phyloP scores from a whole-genome alignment of 2,888 invertebrate genomes.

The Pheosia tremula region DNA sequence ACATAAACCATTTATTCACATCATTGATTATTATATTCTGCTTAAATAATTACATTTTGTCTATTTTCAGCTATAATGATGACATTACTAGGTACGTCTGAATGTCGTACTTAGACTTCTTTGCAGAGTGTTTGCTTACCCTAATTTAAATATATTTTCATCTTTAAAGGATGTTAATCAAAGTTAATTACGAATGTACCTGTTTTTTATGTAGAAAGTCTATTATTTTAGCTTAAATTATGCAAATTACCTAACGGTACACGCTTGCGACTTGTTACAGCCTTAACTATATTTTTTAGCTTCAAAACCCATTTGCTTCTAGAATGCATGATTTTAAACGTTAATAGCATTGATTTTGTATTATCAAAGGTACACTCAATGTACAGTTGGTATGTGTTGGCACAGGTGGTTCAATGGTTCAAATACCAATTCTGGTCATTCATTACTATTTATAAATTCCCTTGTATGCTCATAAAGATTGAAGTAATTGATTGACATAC shows the following conservation, averaged over 20 bases:
- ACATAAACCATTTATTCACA: not conserved
- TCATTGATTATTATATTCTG: constrained; percentile 13
- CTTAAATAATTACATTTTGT: constrained; percentile 39
- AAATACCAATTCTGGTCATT: too few species aligned
- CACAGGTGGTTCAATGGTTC: too few species aligned
- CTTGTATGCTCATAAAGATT: too few species aligned
- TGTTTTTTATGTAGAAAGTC: constrained; percentile 19
- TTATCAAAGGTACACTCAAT: too few species aligned
- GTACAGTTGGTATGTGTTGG: too few species aligned
- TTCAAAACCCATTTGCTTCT: not conserved
- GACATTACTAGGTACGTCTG: constrained; percentile 74
- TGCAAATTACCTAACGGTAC: constrained; percentile 13
- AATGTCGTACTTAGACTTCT: constrained; percentile 16
- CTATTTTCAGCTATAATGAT: constrained; percentile 75
- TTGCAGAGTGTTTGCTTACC: constrained; percentile 9
- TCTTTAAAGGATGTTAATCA: not conserved
- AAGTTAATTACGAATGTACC: constrained; percentile 11
- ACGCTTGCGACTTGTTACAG: not conserved
- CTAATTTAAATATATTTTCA: not conserved
- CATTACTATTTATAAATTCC: too few species aligned
- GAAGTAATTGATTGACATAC: too few species aligned
- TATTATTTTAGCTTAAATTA: constrained; percentile 20
- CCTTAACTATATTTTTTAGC: not conserved
- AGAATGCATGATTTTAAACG: not conserved
- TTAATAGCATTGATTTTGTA: not conserved